phyloP scores from a whole-genome alignment of 2,888 invertebrate genomes.

The Metacarcinus magister region DNA sequence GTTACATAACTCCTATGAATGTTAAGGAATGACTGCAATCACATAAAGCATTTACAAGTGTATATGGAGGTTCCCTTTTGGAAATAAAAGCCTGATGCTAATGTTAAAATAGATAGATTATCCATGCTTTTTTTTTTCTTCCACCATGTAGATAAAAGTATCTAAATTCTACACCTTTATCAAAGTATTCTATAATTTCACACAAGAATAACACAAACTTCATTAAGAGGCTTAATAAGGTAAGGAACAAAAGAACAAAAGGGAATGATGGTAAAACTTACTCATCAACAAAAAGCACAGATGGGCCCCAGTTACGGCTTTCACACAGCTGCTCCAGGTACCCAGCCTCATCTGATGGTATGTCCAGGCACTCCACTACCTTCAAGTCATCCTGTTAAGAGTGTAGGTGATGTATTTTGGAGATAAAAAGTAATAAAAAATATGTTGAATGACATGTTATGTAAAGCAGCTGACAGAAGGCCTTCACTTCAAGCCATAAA shows the following conservation, averaged over 20 bases:
- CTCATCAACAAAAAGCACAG: conserved; percentile 96
- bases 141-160: too few relatives aligned
- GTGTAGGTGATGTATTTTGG: background rate
- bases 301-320: conserved; percentile 96
- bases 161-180: too few relatives aligned
- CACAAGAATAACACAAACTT: background rate
- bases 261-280: conserved; percentile 86
- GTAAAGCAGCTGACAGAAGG: too few relatives aligned
- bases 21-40: too few relatives aligned
- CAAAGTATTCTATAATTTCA: too few relatives aligned
- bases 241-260: background rate
- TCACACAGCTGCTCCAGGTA: conserved; percentile 92
- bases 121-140: too few relatives aligned
- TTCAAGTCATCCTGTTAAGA: conserved; percentile 93
- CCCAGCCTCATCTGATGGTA: conserved; percentile 92
- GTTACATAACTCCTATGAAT: too few relatives aligned
- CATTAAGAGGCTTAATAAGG: background rate
- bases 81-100: too few relatives aligned
- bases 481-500: too few relatives aligned
- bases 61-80: too few relatives aligned
- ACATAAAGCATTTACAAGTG: too few relatives aligned
- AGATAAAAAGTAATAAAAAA: background rate
- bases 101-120: too few relatives aligned
- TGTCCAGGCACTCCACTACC: conserved; percentile 92
- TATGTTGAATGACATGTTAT: background rate